Base-by-base conservation (phyloP, 1,140 invertebrate species). In the Drosophila virilis region DNA sequence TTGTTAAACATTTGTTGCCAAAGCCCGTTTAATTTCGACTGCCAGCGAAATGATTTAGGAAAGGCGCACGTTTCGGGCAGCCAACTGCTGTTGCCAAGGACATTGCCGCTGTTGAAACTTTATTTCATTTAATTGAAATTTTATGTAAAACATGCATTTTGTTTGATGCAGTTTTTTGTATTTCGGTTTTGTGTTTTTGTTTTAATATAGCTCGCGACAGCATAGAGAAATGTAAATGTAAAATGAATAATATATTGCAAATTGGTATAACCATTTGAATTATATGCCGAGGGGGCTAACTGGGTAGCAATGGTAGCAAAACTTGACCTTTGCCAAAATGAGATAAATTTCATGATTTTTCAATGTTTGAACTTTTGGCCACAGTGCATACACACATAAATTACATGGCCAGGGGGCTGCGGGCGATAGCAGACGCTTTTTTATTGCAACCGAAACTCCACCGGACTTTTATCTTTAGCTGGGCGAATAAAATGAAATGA, bases 81-180 rank as follows among this genome's bases (percentile, higher is more conserved):
- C 54, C 45, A 59, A 72, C 9, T 38, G 38, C n/a, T 54, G 38
- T n/a, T 77, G 58, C 66, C 83, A 86, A 88, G 75, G 75, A 82
- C 82, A 58, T 52, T 62, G 73, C 58, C 66, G n/a, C 45, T 46
- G 42, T 62, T 40, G 40, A 84, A 88, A 89, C 77, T 88, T 88
- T 88, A 77, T 89, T 84, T 72, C 74, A 84, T 89, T 89, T 89
- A 89, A 89, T 89, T 89, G 84, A 89, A 89, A 84, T 90, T 89
- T 89, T 88, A 88, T 88, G 84, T 90, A 90, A 89, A 89, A 89
- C 85, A 89, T 72, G 77, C 58, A 83, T 80, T 88, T 74, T 28
- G 65, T 80, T 89, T 84, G 84, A 89, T 80, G 77, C 74, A 89
- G 75, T 83, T 77, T 89, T 83, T 45, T 50, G 10, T 48, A 13